phyloP scores from a whole-genome alignment of 2,797 vertebrate genomes.

The Amazona finschi region DNA sequence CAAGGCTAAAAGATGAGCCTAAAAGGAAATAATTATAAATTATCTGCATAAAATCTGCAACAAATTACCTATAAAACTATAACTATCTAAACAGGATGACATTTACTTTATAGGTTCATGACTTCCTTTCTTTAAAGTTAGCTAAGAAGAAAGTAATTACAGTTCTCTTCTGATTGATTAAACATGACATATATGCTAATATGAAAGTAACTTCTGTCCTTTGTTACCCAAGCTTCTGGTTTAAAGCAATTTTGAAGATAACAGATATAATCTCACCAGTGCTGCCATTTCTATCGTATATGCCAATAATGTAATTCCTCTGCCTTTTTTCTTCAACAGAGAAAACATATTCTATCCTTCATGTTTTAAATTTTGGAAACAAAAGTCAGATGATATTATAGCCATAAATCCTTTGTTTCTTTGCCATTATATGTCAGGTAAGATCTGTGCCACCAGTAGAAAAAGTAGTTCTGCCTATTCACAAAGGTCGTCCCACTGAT shows the following conservation, averaged over 20 bases:
- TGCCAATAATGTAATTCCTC: conserved; percentile 62
- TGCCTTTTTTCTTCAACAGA: conserved; percentile 51
- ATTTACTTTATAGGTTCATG: conserved; percentile 81
- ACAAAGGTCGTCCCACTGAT: not conserved
- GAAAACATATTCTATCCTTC: conserved; percentile 51
- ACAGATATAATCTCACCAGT: conserved; percentile 74
- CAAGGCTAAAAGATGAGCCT: conserved; percentile 84
- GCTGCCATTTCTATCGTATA: conserved; percentile 68
- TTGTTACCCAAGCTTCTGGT: conserved; percentile 68
- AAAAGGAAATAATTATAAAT: conserved; percentile 88
- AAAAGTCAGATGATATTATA: conserved; percentile 62
- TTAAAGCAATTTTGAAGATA: conserved; percentile 75
- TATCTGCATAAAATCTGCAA: conserved; percentile 88
- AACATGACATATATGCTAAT: conserved; percentile 93
- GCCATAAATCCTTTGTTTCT: conserved; percentile 46
- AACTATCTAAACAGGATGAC: conserved; percentile 86
- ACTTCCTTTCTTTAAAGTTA: conserved; percentile 84
- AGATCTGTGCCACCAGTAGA: conserved; percentile 30
- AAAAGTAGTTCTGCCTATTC: conserved; percentile 42
- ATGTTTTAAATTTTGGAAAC: conserved; percentile 51
- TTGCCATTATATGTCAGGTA: conserved; percentile 42
- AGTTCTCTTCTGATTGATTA: conserved; percentile 84
- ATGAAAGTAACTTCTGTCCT: conserved; percentile 74
- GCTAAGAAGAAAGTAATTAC: conserved; percentile 82
- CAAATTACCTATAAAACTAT: conserved; percentile 89